A percentile compares a stretch with the other conserved stretches of the same genome.
Conservation (phyloP, 2,888 invertebrate species). For the Andrena bucephala region DNA sequence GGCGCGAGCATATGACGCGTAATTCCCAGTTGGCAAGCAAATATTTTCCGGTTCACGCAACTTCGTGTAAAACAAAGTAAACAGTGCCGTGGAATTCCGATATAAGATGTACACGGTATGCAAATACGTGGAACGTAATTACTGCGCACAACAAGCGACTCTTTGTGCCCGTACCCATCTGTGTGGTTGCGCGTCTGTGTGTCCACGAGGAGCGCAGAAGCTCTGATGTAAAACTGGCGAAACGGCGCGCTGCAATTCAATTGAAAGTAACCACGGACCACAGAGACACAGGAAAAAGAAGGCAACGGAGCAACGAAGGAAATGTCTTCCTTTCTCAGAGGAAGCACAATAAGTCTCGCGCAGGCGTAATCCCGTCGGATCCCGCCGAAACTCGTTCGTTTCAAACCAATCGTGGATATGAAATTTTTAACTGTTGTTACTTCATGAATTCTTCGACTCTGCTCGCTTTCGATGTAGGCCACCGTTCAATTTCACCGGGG, state of each 20-base stretch:
- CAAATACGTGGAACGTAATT: slow-evolving; percentile 43
- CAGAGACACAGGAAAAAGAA: slow-evolving; percentile 4
- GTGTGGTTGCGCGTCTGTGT: background rate
- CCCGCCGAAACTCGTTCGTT: background rate
- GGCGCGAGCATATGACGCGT: background rate
- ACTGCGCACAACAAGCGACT: background rate
- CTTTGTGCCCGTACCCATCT: background rate
- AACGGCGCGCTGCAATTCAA: slow-evolving; percentile 18
- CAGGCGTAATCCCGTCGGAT: slow-evolving; percentile 14
- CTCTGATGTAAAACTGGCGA: slow-evolving; percentile 10
- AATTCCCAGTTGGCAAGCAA: slow-evolving; percentile 30
- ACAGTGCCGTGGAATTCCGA: slow-evolving; percentile 19
- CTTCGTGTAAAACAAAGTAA: slow-evolving; percentile 6
- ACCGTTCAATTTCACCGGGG: background rate
- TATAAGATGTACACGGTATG: slow-evolving; percentile 30
- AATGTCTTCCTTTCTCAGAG: slow-evolving; percentile 22
- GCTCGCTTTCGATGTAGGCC: background rate
- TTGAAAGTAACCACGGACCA: slow-evolving; percentile 14
- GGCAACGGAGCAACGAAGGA: background rate
- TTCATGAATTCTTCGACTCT: background rate
- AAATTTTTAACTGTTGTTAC: slow-evolving; percentile 33
- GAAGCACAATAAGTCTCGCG: slow-evolving; percentile 28
- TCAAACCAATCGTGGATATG: slow-evolving; percentile 10
- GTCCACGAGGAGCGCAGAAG: background rate
- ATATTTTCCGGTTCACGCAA: slow-evolving; percentile 24